Conservation (phyloP, 1,140 invertebrate species). For the Bactericera cockerelli region DNA sequence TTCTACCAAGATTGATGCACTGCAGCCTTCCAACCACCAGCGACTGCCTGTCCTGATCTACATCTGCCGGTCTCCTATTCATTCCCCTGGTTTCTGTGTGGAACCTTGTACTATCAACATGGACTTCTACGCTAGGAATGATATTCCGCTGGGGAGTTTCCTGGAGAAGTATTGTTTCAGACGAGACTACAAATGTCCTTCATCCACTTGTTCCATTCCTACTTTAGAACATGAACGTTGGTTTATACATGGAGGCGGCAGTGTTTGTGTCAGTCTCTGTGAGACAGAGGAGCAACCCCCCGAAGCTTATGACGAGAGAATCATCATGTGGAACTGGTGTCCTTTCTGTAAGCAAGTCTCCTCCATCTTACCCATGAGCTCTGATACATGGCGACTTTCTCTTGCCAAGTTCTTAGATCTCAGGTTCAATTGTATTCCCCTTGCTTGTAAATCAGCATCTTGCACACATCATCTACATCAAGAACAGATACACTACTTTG, state of each 20-base stretch:
- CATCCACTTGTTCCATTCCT: constrained; percentile 56
- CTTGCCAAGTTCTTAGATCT: constrained; percentile 83
- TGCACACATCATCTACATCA: constrained; percentile 81
- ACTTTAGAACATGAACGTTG: constrained; percentile 78
- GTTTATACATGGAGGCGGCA: constrained; percentile 59
- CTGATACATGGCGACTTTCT: constrained; percentile 69
- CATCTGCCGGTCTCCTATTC: constrained; percentile 28
- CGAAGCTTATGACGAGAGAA: constrained; percentile 34
- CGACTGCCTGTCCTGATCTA: constrained; percentile 77
- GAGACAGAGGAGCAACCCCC: constrained; percentile 30
- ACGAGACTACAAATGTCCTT: constrained; percentile 67
- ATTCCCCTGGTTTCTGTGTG: constrained; percentile 74
- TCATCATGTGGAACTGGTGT: constrained; percentile 83
- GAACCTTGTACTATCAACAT: constrained; percentile 79
- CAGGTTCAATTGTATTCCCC: constrained; percentile 66
- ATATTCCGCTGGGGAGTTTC: constrained; percentile 88
- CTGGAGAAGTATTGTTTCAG: constrained; percentile 84
- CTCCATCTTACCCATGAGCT: constrained; percentile 56
- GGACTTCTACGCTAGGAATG: constrained; percentile 87
- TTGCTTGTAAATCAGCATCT: constrained; percentile 37
- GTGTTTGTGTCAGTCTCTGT: constrained; percentile 49
- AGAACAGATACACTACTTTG: constrained; percentile 86
- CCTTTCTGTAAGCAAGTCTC: constrained; percentile 55
- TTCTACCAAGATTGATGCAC: constrained; percentile 44
- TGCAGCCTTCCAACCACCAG: constrained; percentile 79